Evolutionary conservation across 2,113 vertebrate genomes (phyloP).

Genomic region (Thalassoma bifasciatum): DNA sequence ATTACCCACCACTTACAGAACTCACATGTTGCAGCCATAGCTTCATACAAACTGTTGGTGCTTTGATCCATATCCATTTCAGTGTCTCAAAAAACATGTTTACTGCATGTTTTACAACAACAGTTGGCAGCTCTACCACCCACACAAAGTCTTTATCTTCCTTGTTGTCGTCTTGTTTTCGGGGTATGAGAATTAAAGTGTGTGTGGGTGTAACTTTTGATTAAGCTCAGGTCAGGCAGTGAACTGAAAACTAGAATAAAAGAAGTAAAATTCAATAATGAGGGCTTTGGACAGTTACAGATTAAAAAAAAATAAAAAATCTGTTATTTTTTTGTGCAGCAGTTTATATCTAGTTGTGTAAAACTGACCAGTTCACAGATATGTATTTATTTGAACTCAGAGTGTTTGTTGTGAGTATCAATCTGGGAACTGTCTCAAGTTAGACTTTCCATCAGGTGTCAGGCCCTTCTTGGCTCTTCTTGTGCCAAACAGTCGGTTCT

Average conservation of each 20-base stretch:
- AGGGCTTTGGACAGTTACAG: background rate
- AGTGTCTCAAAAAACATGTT: background rate
- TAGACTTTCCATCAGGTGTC: conserved; percentile 22
- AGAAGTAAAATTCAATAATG: background rate
- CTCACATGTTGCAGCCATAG: background rate
- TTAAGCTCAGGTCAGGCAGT: background rate
- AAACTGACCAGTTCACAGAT: background rate
- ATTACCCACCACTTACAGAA: background rate
- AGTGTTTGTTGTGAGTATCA: background rate
- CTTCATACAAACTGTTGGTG: background rate
- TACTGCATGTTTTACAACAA: background rate
- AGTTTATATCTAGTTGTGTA: background rate
- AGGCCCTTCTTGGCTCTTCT: conserved; percentile 48
- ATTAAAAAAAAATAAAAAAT: background rate
- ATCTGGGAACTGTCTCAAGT: conserved; percentile 21
- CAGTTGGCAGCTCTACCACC: background rate
- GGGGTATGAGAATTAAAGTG: background rate
- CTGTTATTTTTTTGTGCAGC: background rate
- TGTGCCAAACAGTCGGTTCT: conserved; percentile 57
- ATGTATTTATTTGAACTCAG: conserved; percentile 2
- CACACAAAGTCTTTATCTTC: background rate
- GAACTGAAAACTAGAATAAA: background rate
- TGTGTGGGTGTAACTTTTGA: background rate
- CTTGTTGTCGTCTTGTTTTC: background rate
- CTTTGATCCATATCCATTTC: conserved; percentile 8